Evolutionary conservation across 2,797 vertebrate genomes (phyloP), one percentile per base, ranked within the genome.

Genomic region (Falco peregrinus): DNA sequence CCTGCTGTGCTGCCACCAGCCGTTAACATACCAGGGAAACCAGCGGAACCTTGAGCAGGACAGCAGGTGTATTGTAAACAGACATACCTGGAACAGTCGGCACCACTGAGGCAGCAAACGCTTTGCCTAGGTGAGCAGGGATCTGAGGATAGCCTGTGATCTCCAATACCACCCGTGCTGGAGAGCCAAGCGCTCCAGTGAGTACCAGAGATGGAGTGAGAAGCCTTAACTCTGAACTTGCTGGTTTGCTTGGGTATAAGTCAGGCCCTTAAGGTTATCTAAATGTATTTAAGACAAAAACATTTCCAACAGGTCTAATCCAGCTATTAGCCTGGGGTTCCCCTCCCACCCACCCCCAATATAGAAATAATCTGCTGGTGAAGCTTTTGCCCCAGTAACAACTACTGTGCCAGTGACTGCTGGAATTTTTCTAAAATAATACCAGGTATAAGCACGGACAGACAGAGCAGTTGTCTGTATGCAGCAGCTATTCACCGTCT

Each of bases 261-360:
- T 89, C 87, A 96, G 89, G 80, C 86, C 94, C 95, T 96, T 95
- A 93, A 67, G 5, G 76, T 95, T 64, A 91, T 93, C 94, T 78
- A 91, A 84, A 80, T 48, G 56, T 51, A 84, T 94, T 80, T 43
- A 17, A 54, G 17, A 8, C 31, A 61, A 59, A 43, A 17, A 50
- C 21, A 33, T 76, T 31, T 37, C 64, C 7, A 7, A 84, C 13
- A 65, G 68, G 33, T 64, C 53, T 80, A 87, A 76, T 59, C 33
- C 78, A 89, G 57, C 47, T 74, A 17, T 21, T 67, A 35, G 33
- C 19, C 24, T 28, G 26, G 41, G 11, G 10, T 8, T 51, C 47
- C 61, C 59, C 59, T 29, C 11, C 6, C 37, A 10, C 9, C 25
- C 33, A 17, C 37, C 11, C 9, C 25, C 33, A 17, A 24, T n/a